A percentile compares a stretch with the other conserved stretches of the same genome.
Conservation (phyloP, 2,113 vertebrate genomes). For the Ailurus styani region DNA sequence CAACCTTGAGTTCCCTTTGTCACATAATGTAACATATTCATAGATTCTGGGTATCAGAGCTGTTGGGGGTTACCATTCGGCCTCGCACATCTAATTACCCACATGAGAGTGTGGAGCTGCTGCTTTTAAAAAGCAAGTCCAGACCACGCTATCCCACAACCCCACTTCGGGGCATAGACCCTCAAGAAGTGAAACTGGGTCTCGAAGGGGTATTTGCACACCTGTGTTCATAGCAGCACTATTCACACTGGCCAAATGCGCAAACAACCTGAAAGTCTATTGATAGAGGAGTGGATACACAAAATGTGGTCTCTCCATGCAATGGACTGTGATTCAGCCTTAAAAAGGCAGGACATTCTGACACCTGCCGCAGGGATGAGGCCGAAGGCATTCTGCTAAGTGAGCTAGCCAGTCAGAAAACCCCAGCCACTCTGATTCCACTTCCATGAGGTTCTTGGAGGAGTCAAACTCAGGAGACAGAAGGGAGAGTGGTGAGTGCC, state of each 20-base stretch:
- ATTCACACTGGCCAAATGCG: not conserved
- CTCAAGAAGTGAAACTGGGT: not conserved
- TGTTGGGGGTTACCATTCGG: fast-evolving
- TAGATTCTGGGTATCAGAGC: not conserved
- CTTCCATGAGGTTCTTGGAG: not conserved
- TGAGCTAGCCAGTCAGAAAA: not conserved
- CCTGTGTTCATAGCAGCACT: not conserved
- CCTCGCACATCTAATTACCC: not conserved
- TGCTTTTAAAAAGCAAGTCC: not conserved
- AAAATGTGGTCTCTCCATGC: not conserved
- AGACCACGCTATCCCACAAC: not conserved
- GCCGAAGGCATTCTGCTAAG: not conserved
- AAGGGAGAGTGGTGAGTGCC: not conserved
- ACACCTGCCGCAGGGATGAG: not conserved
- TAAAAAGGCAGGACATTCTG: not conserved
- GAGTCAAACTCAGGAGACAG: not conserved
- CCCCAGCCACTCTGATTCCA: not conserved
- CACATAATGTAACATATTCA: fast-evolving
- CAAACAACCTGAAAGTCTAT: too few relatives aligned
- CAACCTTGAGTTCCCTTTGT: not conserved
- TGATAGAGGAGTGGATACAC: too few relatives aligned
- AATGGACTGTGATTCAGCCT: not conserved
- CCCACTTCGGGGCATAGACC: not conserved
- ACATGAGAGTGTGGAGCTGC: not conserved
- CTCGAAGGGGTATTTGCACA: not conserved